Base-by-base conservation (phyloP, 1,140 invertebrate species). In the Temnothorax curvispinosus region DNA sequence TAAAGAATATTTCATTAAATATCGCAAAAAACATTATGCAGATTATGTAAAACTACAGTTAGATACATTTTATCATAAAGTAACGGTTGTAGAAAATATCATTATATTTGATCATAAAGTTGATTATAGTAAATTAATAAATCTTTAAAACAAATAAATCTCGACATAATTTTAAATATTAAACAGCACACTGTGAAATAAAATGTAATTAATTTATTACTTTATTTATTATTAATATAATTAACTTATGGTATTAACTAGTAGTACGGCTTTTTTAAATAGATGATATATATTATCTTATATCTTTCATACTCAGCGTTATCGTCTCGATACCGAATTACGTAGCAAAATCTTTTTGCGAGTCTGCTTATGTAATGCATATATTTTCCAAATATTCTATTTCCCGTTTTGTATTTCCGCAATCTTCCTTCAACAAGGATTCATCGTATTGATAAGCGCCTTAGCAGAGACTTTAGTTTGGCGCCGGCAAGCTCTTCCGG, bases 391-490 rank as follows among this genome's bases (percentile, higher is more conserved):
- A 56, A 81, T 67, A 67, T 80, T 67, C 15, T 44, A 54, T 41
- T 41, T 47, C 18, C 15, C 18, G 15, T 54, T n/a, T 44, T 52
- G 60, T n/a, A 54, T 44, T 72, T 81, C 65, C 64, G 65, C 21
- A 54, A 72, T 71, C 47, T 52, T 81, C 50, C 32, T 41, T n/a
- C 35, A 71, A 44, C 21, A 54, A 27, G 50, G 18, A 56, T 58
- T 72, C 50, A 47, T 54, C 47, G n/a, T 81, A 47, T 35, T 71
- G 78, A 81, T 81, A 81, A 81, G 78, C 78, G 50, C 38, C 78
- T 81, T 81, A 72, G 21, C 35, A 72, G 18, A 35, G 11, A 47
- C 78, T 81, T 81, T 21, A 52, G 32, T 21, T 71, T 27, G 64
- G 50, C 38, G 65, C 15, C 50, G 21, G 50, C 0, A 47, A 81